phyloP scores from a whole-genome alignment of 2,888 invertebrate species.

The Camptogramma bilineatum region DNA sequence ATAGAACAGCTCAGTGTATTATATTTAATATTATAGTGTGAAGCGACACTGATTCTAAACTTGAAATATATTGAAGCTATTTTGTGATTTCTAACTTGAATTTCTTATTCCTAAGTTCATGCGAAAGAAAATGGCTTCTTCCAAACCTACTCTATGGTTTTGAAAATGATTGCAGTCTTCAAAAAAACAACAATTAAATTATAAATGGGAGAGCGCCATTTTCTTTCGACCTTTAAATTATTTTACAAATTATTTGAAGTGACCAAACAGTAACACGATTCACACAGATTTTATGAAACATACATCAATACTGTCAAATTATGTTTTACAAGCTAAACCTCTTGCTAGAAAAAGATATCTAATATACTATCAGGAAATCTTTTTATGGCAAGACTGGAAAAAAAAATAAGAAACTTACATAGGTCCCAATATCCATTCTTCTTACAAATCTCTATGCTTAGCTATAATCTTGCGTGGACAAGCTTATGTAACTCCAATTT shows the following conservation, averaged over 20 bases:
- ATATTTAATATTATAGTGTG: constrained; percentile 67
- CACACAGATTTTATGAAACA: constrained; percentile 39
- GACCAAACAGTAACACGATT: constrained; percentile 60
- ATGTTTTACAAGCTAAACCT: constrained; percentile 15
- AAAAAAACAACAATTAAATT: not conserved
- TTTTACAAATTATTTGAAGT: constrained; percentile 60
- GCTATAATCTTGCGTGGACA: constrained; percentile 9
- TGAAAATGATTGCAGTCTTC: not conserved
- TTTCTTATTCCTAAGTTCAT: constrained; percentile 68
- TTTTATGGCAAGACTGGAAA: constrained; percentile 6
- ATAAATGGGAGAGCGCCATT: constrained; percentile 49
- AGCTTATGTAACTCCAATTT: not conserved
- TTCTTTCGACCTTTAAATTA: constrained; percentile 52
- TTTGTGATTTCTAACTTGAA: constrained; percentile 76
- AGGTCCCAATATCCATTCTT: constrained; percentile 70
- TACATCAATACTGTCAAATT: constrained; percentile 37
- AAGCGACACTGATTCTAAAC: constrained; percentile 82
- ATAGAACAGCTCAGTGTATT: constrained; percentile 79
- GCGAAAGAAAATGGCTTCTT: constrained; percentile 54
- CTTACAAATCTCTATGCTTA: constrained; percentile 45
- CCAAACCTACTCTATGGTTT: constrained; percentile 13
- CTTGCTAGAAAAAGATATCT: constrained; percentile 4
- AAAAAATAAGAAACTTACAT: constrained; percentile 50
- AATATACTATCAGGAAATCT: not conserved
- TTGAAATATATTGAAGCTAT: constrained; percentile 80